Percentiles rank a stretch among this genome's conserved stretches.
These are phyloP conservation scores for Deladenus siricidicola DNA, from an alignment of 2,888 invertebrate species.

Conservation along the genomic window DNA sequence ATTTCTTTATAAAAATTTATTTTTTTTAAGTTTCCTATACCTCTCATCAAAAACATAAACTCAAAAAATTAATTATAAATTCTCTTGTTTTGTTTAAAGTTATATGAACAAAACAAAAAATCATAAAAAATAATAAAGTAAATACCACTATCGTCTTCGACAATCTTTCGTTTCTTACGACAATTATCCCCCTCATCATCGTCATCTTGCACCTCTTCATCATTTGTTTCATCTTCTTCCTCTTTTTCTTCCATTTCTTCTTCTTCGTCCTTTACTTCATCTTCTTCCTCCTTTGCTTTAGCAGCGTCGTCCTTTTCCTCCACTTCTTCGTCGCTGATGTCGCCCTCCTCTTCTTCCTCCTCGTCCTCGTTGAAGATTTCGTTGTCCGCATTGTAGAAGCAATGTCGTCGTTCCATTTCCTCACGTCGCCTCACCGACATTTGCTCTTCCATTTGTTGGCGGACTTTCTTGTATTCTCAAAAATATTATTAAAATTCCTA, in stretches of 20 bases:
- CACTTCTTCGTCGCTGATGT: slow-evolving; percentile 2
- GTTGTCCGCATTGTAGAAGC: slow-evolving; percentile 30
- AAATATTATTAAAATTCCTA: too few species aligned
- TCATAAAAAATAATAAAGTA: too few species aligned
- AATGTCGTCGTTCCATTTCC: slow-evolving; percentile 17
- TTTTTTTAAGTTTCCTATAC: too few species aligned
- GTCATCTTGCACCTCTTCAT: background rate
- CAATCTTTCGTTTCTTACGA: too few species aligned
- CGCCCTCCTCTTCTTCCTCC: slow-evolving; percentile 22
- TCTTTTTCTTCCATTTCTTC: slow-evolving; percentile 3
- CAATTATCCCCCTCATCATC: too few species aligned
- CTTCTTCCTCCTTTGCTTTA: slow-evolving; percentile 14
- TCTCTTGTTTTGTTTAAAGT: too few species aligned
- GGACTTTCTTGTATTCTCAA: slow-evolving; percentile 15
- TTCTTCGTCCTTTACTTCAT: slow-evolving; percentile 7
- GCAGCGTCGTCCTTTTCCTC: slow-evolving; percentile 6
- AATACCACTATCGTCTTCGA: too few species aligned
- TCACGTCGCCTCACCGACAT: slow-evolving; percentile 16
- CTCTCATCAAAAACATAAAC: too few species aligned
- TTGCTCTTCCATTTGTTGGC: slow-evolving; percentile 12
- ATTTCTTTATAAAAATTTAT: too few species aligned
- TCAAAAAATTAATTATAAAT: too few species aligned
- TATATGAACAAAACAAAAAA: too few species aligned
- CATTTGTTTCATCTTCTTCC: slow-evolving; percentile 1
- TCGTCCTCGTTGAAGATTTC: slow-evolving; percentile 20